Percentiles rank a stretch among this genome's conserved stretches.
Evolutionary conservation across 2,888 invertebrate species (phyloP).

Genomic region (Archips xylosteana): DNA sequence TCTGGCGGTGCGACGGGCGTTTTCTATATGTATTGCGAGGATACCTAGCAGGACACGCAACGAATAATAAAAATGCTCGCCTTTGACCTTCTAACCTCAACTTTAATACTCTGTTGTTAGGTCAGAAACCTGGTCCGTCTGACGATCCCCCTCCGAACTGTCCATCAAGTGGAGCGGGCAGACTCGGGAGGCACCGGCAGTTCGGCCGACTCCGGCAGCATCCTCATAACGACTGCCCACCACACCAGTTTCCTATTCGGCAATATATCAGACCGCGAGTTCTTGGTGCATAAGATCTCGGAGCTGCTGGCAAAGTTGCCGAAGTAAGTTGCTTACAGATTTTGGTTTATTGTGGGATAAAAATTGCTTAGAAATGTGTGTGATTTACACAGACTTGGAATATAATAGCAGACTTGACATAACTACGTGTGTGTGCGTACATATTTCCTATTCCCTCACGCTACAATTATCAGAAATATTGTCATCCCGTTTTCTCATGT

Average conservation of each 20-base stretch:
- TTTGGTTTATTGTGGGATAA: constrained; percentile 12
- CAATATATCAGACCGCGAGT: constrained; percentile 94
- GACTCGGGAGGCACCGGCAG: constrained; percentile 89
- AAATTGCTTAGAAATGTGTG: background rate
- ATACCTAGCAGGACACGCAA: no score
- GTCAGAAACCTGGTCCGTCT: constrained; percentile 92
- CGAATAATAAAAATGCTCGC: no score
- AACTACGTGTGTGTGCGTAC: no score
- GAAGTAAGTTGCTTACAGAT: constrained; percentile 64
- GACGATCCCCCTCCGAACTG: constrained; percentile 95
- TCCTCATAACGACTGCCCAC: constrained; percentile 93
- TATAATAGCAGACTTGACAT: no score
- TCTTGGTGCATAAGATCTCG: constrained; percentile 95
- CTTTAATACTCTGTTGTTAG: constrained; percentile 68
- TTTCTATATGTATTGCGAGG: no score
- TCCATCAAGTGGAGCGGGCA: constrained; percentile 91
- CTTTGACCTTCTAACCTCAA: no score
- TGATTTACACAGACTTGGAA: no score
- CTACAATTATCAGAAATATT: no score
- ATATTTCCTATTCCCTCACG: no score
- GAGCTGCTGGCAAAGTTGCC: constrained; percentile 92
- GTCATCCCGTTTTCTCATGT: no score
- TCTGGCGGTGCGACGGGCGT: no score
- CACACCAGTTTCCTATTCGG: constrained; percentile 95
- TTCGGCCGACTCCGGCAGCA: constrained; percentile 86